Evolutionary conservation across 2,113 vertebrate species (phyloP).

Genomic region (Tricholaema leucomelas): DNA sequence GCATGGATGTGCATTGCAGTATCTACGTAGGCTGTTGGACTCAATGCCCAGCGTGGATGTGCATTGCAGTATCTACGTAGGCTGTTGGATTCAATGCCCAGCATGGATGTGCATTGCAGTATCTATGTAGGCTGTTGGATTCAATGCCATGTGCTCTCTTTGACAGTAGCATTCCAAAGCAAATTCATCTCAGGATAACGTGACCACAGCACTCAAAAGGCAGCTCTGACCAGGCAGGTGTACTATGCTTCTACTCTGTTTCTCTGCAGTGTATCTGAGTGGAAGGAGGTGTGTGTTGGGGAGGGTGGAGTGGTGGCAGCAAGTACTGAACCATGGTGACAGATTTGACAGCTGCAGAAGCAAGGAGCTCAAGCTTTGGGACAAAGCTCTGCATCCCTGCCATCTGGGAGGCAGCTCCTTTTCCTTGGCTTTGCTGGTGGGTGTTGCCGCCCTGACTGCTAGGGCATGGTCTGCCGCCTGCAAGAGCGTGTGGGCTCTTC

Average conservation of each 20-base stretch:
- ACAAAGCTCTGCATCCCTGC: background rate
- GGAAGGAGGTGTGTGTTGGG: background rate
- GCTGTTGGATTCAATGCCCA: background rate
- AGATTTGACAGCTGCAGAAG: constrained; percentile 41
- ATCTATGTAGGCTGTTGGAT: background rate
- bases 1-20: too few species aligned
- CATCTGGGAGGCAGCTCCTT: constrained; percentile 35
- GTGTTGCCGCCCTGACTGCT: background rate
- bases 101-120: background rate
- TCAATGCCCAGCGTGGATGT: too few species aligned
- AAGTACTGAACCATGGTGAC: background rate
- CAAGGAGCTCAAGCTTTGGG: constrained; percentile 5
- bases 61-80: too few species aligned
- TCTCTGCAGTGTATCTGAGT: background rate
- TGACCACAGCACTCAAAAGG: background rate
- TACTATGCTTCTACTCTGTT: background rate
- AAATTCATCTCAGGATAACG: background rate
- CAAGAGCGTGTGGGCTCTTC: background rate
- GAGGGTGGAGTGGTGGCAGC: background rate
- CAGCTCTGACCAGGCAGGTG: fast-evolving
- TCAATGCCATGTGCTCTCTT: background rate
- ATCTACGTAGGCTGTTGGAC: too few species aligned
- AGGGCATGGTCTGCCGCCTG: background rate
- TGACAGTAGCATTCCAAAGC: background rate
- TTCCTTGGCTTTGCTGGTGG: constrained; percentile 2